A percentile compares a stretch with the other conserved stretches of the same genome.
Evolutionary conservation across 2,888 invertebrate species (phyloP).

Genomic region (Papilio gigon): DNA sequence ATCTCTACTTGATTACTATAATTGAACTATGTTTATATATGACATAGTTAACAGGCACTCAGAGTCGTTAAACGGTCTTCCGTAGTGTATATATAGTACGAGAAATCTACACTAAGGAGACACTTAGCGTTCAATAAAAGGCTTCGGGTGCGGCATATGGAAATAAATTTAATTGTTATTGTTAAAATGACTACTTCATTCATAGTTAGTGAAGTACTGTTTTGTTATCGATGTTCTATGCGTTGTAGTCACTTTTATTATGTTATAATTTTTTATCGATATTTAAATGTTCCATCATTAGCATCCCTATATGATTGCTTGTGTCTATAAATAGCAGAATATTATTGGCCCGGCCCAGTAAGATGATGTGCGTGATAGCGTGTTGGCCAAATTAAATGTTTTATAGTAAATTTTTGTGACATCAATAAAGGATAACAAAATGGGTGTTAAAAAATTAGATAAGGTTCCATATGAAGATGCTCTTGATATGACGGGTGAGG

Average conservation of each 20-base stretch:
- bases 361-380: neutral
- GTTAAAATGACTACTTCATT: neutral
- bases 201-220: neutral
- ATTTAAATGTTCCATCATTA: neutral
- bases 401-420: neutral
- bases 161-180: too few relatives aligned
- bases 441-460: conserved; percentile 39
- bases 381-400: neutral
- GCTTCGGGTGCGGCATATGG: neutral
- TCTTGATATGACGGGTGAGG: conserved; percentile 58
- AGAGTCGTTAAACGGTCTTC: too few relatives aligned
- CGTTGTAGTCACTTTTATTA: neutral
- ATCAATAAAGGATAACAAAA: neutral
- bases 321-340: neutral
- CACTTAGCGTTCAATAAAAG: neutral
- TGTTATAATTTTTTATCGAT: neutral
- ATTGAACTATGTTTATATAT: too few relatives aligned
- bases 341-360: neutral
- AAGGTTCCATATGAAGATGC: conserved; percentile 63
- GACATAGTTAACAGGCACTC: too few relatives aligned
- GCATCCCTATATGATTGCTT: neutral
- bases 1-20: too few relatives aligned
- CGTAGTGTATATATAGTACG: too few relatives aligned
- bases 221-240: neutral
- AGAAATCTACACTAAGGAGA: too few relatives aligned